phyloP scores from a whole-genome alignment of 2,888 invertebrate species.

The Kuschelorhynchus macadamiae region DNA sequence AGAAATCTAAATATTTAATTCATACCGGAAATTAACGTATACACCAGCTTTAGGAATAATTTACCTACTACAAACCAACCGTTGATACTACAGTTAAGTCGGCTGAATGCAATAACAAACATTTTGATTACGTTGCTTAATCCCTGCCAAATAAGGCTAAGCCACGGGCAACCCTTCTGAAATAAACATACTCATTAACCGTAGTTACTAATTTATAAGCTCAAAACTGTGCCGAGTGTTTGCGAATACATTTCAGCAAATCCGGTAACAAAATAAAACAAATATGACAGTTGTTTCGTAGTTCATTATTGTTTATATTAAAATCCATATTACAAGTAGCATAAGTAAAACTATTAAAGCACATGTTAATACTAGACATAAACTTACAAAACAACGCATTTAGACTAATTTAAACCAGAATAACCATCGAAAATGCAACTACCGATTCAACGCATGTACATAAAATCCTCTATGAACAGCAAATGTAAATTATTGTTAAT shows the following conservation, averaged over 20 bases:
- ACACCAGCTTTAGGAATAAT: slow-evolving; percentile 26
- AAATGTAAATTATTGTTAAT: too few relatives aligned
- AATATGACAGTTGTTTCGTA: slow-evolving; percentile 20
- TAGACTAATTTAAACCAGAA: too few relatives aligned
- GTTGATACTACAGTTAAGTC: slow-evolving; percentile 34
- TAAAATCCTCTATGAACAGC: too few relatives aligned
- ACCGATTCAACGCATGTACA: too few relatives aligned
- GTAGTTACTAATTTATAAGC: slow-evolving; percentile 57
- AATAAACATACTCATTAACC: slow-evolving; percentile 58
- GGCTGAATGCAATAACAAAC: slow-evolving; percentile 42
- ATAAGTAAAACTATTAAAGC: too few relatives aligned
- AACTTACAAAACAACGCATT: too few relatives aligned
- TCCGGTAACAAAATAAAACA: slow-evolving; percentile 34
- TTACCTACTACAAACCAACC: slow-evolving; percentile 25
- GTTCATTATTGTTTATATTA: slow-evolving; percentile 16
- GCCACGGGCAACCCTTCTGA: slow-evolving; percentile 49
- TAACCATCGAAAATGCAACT: too few relatives aligned
- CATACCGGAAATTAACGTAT: slow-evolving; percentile 19
- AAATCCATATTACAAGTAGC: slow-evolving; percentile 26
- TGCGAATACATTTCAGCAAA: slow-evolving; percentile 34
- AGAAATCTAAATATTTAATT: slow-evolving; percentile 3
- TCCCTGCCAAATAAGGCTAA: slow-evolving; percentile 45
- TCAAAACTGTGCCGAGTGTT: slow-evolving; percentile 38
- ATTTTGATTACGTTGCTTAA: slow-evolving; percentile 43
- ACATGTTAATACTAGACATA: too few relatives aligned